phyloP scores from a whole-genome alignment of 2,888 invertebrate genomes.

The Fabriciana adippe region DNA sequence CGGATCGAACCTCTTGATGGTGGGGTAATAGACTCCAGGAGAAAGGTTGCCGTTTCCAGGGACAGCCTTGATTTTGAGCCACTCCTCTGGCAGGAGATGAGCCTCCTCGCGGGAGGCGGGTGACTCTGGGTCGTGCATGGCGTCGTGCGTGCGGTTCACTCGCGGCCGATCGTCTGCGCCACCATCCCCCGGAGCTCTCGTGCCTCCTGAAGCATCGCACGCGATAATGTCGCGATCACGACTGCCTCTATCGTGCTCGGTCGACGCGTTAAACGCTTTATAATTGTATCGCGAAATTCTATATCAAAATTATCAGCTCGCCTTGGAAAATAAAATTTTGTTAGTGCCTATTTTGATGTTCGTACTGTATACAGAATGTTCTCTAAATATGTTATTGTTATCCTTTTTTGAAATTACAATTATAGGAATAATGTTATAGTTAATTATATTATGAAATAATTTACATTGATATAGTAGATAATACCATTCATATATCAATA shows the following conservation, averaged over 20 bases:
- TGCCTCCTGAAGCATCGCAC: conserved; percentile 77
- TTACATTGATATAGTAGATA: no score
- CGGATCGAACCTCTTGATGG: conserved; percentile 74
- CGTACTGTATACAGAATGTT: conserved; percentile 58
- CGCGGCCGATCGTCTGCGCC: conserved; percentile 61
- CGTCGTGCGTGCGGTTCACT: conserved; percentile 60
- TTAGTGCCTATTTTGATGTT: conserved; percentile 66
- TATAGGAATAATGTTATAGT: background rate
- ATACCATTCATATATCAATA: no score
- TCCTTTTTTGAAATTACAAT: background rate
- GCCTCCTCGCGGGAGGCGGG: conserved; percentile 75
- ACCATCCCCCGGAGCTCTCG: conserved; percentile 65
- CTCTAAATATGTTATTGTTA: conserved; percentile 9
- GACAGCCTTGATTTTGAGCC: conserved; percentile 75
- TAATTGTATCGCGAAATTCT: conserved; percentile 79
- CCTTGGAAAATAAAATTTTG: conserved; percentile 71
- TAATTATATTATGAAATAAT: background rate
- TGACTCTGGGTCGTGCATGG: conserved; percentile 78
- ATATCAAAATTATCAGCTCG: conserved; percentile 77
- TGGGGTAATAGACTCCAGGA: conserved; percentile 78
- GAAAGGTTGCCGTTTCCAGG: conserved; percentile 74
- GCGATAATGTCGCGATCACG: conserved; percentile 80
- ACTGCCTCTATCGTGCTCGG: conserved; percentile 67
- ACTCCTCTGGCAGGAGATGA: conserved; percentile 75
- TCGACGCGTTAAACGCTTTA: conserved; percentile 75